Evolutionary conservation across 2,113 vertebrate genomes (phyloP).

Genomic region (Heterotis niloticus): DNA sequence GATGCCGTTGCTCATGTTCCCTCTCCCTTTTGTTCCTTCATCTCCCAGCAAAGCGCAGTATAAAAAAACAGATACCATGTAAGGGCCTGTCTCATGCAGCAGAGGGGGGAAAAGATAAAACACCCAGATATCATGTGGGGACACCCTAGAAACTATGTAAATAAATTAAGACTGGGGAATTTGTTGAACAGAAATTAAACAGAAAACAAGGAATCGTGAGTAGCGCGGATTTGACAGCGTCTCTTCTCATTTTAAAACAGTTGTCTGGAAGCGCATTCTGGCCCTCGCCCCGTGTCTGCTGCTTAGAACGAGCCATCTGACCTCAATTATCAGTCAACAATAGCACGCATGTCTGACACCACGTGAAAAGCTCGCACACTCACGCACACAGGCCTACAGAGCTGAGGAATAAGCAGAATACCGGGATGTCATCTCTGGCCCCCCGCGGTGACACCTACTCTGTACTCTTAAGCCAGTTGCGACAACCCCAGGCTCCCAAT

Average conservation of each 20-base stretch:
- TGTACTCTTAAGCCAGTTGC: conserved; percentile 49
- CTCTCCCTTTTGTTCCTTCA: conserved; percentile 33
- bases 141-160: conserved; percentile 21
- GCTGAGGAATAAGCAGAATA: not conserved
- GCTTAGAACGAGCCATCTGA: conserved; percentile 16
- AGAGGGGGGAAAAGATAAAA: conserved; percentile 13
- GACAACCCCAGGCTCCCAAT: conserved; percentile 53
- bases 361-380: conserved; percentile 17
- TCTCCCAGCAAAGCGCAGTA: conserved; percentile 23
- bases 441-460: conserved; percentile 42
- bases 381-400: not conserved
- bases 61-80: conserved; percentile 23
- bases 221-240: conserved; percentile 16
- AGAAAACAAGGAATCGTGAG: conserved; percentile 13
- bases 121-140: conserved; percentile 9
- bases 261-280: conserved; percentile 11
- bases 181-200: conserved; percentile 21
- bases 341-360: not conserved
- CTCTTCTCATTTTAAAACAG: conserved; percentile 21
- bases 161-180: conserved; percentile 19
- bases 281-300: not conserved
- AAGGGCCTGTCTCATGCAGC: conserved; percentile 25
- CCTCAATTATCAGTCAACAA: conserved; percentile 16
- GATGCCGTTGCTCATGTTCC: conserved; percentile 55
- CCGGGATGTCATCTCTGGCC: conserved; percentile 52